These are phyloP conservation scores for Lates calcarifer DNA, from an alignment of 2,113 vertebrate genomes.

Conservation along the genomic window DNA sequence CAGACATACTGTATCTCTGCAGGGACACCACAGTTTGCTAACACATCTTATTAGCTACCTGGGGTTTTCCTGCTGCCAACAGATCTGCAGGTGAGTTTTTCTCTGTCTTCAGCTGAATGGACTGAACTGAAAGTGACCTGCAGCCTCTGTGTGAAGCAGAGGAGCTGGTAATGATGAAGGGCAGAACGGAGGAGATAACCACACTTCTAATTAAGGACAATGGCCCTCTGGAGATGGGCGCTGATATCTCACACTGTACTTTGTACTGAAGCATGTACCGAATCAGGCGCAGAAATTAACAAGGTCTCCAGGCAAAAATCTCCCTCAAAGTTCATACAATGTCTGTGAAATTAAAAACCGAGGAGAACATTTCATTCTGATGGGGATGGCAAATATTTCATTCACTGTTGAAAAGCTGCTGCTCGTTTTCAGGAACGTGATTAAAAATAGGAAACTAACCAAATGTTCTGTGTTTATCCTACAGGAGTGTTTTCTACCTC, in stretches of 20 bases:
- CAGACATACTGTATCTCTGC: constrained; percentile 7
- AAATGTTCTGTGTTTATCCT: too few relatives aligned
- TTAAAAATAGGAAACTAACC: too few relatives aligned
- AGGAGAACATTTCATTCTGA: neutral
- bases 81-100: constrained; percentile 27
- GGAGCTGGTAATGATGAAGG: constrained; percentile 69
- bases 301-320: constrained; percentile 9
- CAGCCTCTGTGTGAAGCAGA: constrained; percentile 36
- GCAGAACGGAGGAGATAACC: constrained; percentile 64
- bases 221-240: constrained; percentile 68
- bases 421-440: neutral
- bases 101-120: constrained; percentile 35
- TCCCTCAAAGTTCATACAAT: constrained; percentile 48
- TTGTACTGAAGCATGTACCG: constrained; percentile 51
- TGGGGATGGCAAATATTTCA: neutral
- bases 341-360: constrained; percentile 36
- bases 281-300: constrained; percentile 53
- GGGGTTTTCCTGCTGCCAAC: constrained; percentile 31
- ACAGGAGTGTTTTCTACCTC: too few relatives aligned
- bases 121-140: constrained; percentile 62
- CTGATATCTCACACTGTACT: constrained; percentile 60
- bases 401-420: neutral
- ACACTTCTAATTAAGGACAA: constrained; percentile 76
- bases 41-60: constrained; percentile 22
- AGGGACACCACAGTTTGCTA: constrained; percentile 11